Evolutionary conservation across 2,888 invertebrate genomes (phyloP).

Genomic region (Icerya purchasi): DNA sequence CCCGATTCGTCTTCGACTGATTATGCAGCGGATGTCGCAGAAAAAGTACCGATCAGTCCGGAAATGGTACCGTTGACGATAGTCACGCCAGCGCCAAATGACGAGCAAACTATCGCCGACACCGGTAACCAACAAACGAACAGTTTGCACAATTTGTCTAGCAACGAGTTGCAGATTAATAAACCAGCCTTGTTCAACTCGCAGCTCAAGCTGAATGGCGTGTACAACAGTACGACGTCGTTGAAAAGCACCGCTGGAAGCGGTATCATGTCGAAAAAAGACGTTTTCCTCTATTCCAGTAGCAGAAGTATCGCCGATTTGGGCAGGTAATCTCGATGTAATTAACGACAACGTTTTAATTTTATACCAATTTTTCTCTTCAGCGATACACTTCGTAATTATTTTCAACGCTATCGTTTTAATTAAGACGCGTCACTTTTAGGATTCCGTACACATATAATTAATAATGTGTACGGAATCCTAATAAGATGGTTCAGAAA

Average conservation of each 20-base stretch:
- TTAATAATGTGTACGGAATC: too few relatives aligned
- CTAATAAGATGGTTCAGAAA: too few relatives aligned
- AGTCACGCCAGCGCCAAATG: conserved; percentile 5
- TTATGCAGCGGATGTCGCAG: background rate
- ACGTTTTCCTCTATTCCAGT: conserved; percentile 73
- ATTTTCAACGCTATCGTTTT: background rate
- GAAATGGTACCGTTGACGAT: conserved; percentile 10
- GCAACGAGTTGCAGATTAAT: background rate
- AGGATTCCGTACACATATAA: too few relatives aligned
- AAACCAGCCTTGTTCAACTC: background rate
- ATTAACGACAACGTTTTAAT: background rate
- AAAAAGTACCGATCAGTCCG: conserved; percentile 1
- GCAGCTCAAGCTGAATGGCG: background rate
- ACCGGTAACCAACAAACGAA: conserved; percentile 2
- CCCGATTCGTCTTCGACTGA: background rate
- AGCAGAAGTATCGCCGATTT: conserved; percentile 25
- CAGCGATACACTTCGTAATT: background rate
- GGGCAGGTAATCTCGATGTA: conserved; percentile 7
- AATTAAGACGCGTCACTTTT: background rate
- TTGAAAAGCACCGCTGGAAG: conserved; percentile 15
- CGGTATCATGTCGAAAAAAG: conserved; percentile 63
- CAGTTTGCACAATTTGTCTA: conserved; percentile 1
- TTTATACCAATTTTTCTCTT: background rate
- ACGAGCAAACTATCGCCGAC: conserved; percentile 3
- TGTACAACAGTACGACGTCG: conserved; percentile 7